Conservation (phyloP, 2,888 invertebrate species). For the Drosophila neonasuta region DNA sequence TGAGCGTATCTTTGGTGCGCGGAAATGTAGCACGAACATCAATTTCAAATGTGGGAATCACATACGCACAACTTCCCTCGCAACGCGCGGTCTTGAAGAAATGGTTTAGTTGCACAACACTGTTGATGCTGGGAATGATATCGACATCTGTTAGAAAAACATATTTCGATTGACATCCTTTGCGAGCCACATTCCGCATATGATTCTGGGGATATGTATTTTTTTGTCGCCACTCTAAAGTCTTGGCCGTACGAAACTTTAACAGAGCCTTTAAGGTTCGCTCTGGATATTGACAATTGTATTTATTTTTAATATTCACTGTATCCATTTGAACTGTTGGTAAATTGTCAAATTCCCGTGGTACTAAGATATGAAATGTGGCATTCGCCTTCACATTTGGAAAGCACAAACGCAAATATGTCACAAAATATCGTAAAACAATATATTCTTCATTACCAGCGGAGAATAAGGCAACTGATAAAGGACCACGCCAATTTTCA, state of each 20-base stretch:
- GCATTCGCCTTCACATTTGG: constrained; percentile 88
- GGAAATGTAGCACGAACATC: constrained; percentile 91
- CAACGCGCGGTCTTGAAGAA: constrained; percentile 86
- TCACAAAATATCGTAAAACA: constrained; percentile 87
- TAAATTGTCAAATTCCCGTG: constrained; percentile 81
- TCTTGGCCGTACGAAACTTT: constrained; percentile 85
- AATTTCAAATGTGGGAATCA: constrained; percentile 94
- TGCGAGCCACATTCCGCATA: constrained; percentile 91
- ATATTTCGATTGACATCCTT: constrained; percentile 90
- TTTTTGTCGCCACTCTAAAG: constrained; percentile 88
- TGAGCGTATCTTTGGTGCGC: constrained; percentile 89
- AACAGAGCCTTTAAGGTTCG: constrained; percentile 85
- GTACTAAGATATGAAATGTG: constrained; percentile 89
- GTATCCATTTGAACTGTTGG: constrained; percentile 70
- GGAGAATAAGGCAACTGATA: constrained; percentile 91
- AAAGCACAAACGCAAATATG: constrained; percentile 90
- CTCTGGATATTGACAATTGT: constrained; percentile 88
- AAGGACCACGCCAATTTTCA: constrained; percentile 92
- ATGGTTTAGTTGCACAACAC: constrained; percentile 87
- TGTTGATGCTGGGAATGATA: constrained; percentile 90
- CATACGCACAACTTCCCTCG: constrained; percentile 89
- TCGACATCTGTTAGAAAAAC: constrained; percentile 94
- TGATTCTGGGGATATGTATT: constrained; percentile 95
- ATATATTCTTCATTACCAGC: constrained; percentile 90
- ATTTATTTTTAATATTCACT: constrained; percentile 48